These are phyloP conservation scores for Trypoxylon attenuatum DNA, from an alignment of 2,888 invertebrate species.

Conservation along the genomic window DNA sequence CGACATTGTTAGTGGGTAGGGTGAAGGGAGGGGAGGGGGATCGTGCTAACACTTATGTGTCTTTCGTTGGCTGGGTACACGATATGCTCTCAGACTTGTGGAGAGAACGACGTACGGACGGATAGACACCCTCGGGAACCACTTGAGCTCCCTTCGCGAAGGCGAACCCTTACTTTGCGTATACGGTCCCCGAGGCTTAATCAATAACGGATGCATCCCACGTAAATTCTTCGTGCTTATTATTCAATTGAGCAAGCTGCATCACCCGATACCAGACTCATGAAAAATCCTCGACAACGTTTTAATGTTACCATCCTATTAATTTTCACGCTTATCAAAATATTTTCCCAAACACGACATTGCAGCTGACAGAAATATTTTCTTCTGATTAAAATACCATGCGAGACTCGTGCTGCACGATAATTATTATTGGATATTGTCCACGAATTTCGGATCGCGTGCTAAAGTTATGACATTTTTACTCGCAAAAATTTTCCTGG, in stretches of 20 bases:
- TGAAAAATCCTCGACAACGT: not conserved
- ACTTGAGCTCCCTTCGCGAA: conserved; percentile 55
- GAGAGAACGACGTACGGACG: conserved; percentile 62
- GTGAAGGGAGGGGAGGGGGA: too few species aligned
- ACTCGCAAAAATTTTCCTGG: too few species aligned
- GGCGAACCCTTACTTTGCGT: conserved; percentile 54
- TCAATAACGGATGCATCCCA: conserved; percentile 61
- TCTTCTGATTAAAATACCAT: too few species aligned
- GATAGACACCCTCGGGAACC: conserved; percentile 66
- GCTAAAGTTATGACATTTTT: too few species aligned
- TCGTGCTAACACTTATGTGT: conserved; percentile 54
- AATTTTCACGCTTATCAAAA: too few species aligned
- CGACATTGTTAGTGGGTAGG: conserved; percentile 48
- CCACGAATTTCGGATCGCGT: too few species aligned
- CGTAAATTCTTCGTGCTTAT: conserved; percentile 57
- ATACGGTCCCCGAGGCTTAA: conserved; percentile 59
- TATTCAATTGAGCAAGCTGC: conserved; percentile 48
- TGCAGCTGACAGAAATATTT: too few species aligned
- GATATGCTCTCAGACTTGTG: conserved; percentile 61
- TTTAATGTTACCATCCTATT: too few species aligned
- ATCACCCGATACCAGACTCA: conserved; percentile 8
- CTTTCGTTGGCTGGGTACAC: conserved; percentile 58
- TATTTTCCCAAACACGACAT: too few species aligned
- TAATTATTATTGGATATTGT: too few species aligned
- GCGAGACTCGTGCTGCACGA: too few species aligned